Conservation (phyloP, 2,888 invertebrate species). For the Pyrrhia umbra region DNA sequence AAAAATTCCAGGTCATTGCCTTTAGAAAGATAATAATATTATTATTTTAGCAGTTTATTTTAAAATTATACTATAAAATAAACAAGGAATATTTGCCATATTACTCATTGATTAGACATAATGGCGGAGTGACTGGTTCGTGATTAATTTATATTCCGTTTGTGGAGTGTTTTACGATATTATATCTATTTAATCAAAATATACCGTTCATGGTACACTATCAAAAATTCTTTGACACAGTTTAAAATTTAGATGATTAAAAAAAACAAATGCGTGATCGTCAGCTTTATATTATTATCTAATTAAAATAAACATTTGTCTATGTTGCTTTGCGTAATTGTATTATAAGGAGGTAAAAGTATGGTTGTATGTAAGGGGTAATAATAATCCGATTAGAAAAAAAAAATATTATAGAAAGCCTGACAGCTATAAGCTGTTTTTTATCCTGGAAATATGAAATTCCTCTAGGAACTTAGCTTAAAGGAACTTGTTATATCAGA, state of each 20-base stretch:
- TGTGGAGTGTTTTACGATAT: conserved; percentile 29
- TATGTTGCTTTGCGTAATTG: background rate
- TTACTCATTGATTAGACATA: conserved; percentile 48
- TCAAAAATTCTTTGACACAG: conserved; percentile 24
- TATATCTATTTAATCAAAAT: conserved; percentile 18
- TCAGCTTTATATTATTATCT: background rate
- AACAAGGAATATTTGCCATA: conserved; percentile 22
- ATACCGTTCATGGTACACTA: conserved; percentile 40
- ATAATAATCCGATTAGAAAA: too few species aligned
- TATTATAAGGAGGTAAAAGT: background rate
- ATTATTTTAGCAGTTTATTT: conserved; percentile 33
- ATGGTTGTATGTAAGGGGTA: background rate
- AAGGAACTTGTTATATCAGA: too few species aligned
- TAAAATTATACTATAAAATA: conserved; percentile 43
- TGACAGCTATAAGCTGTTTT: too few species aligned
- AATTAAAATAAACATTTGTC: background rate
- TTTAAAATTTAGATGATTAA: conserved; percentile 17
- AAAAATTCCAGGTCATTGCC: conserved; percentile 46
- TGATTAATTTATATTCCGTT: conserved; percentile 35
- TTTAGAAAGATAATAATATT: conserved; percentile 19
- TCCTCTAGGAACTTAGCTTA: too few species aligned
- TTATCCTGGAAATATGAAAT: too few species aligned
- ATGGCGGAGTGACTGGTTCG: conserved; percentile 30
- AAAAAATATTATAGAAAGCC: too few species aligned
- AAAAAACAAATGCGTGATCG: conserved; percentile 23